Conservation (phyloP, 2,113 vertebrate genomes). For the Chlorodrepanis virens region DNA sequence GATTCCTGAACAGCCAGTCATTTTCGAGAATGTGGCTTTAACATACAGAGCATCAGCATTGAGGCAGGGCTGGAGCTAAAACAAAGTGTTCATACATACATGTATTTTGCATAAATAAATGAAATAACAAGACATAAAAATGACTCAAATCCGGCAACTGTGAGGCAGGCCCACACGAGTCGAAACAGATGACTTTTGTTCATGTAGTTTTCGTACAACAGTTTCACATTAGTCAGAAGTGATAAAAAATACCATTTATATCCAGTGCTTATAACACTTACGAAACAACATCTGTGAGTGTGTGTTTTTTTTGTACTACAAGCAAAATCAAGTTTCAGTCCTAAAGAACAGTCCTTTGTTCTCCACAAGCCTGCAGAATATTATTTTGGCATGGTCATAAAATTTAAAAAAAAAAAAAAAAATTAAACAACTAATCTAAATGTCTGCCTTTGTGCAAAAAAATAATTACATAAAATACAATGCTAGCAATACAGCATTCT, state of each 20-base stretch:
- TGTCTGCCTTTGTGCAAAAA: conserved; percentile 84
- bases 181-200: conserved; percentile 93
- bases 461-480: conserved; percentile 79
- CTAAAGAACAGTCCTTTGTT: conserved; percentile 91
- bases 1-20: conserved; percentile 80
- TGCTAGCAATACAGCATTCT: conserved; percentile 74
- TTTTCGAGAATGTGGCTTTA: conserved; percentile 75
- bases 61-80: conserved; percentile 89
- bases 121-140: conserved; percentile 92
- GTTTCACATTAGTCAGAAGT: conserved; percentile 99
- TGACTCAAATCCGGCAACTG: conserved; percentile 92
- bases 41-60: conserved; percentile 75
- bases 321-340: conserved; percentile 98
- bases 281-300: conserved; percentile 91
- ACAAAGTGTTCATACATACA: conserved; percentile 95
- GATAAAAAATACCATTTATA: conserved; percentile 99
- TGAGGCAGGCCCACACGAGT: conserved; percentile 91
- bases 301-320: conserved; percentile 80
- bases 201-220: conserved; percentile 91
- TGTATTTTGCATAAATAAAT: conserved; percentile 99
- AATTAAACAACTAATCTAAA: conserved; percentile 84
- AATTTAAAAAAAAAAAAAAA: conserved; percentile 82
- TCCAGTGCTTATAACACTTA: conserved; percentile 99
- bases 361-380: conserved; percentile 88
- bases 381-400: conserved; percentile 90